Evolutionary conservation across 2,888 invertebrate species (phyloP).

Genomic region (Cynaeus angustus): DNA sequence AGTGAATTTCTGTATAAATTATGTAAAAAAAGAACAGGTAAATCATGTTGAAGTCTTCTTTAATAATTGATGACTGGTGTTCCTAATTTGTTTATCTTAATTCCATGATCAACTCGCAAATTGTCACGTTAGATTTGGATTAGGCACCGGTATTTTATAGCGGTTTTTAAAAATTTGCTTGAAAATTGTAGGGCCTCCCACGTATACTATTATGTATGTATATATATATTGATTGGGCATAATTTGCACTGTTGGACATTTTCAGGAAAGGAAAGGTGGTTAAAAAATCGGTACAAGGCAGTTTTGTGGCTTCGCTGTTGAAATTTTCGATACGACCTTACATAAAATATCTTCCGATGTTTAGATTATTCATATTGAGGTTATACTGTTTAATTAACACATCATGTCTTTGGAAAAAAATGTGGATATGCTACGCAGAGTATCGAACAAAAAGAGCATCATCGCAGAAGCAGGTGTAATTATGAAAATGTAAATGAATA

Average conservation of each 20-base stretch:
- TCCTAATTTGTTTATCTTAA: constrained; percentile 17
- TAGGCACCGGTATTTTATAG: constrained; percentile 4
- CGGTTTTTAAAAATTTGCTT: constrained; percentile 2
- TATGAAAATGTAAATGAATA: too few relatives aligned
- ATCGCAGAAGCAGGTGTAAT: too few relatives aligned
- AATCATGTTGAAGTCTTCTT: constrained; percentile 5
- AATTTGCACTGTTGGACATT: neutral
- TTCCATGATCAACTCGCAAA: constrained; percentile 6
- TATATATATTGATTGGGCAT: neutral
- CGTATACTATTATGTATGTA: neutral
- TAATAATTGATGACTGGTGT: constrained; percentile 5
- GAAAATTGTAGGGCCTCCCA: constrained; percentile 1
- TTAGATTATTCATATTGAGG: too few relatives aligned
- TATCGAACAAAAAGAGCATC: too few relatives aligned
- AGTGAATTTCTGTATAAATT: constrained; percentile 3
- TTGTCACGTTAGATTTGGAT: neutral
- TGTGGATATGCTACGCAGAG: too few relatives aligned
- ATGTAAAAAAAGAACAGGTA: neutral
- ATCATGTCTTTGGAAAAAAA: too few relatives aligned
- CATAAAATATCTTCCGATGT: too few relatives aligned
- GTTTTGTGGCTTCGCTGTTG: too few relatives aligned
- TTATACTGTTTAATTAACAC: too few relatives aligned
- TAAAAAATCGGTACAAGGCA: too few relatives aligned
- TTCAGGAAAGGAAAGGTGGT: neutral
- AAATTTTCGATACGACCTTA: too few relatives aligned